Percentiles rank a stretch among this genome's conserved stretches.
phyloP scores from a whole-genome alignment of 1,140 invertebrate genomes.

The Octopus bimaculoides region DNA sequence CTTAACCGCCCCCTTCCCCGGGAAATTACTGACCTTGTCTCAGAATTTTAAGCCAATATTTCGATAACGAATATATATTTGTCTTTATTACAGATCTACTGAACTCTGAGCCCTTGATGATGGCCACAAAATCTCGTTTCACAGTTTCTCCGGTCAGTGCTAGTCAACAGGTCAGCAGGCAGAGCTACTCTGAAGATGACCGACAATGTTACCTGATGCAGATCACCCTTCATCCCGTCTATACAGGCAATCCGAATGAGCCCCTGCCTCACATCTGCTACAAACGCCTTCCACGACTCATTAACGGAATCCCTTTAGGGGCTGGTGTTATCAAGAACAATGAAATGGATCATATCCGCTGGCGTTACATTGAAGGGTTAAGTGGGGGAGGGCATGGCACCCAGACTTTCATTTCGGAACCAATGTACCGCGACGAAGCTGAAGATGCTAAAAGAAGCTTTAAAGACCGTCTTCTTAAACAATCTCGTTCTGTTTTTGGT shows the following conservation, averaged over 20 bases:
- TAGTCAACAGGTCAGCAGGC: constrained; percentile 25
- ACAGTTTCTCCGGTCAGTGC: constrained; percentile 36
- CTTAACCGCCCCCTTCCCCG: background rate
- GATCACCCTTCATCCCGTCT: constrained; percentile 36
- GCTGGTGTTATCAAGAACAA: constrained; percentile 36
- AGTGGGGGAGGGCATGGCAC: constrained; percentile 17
- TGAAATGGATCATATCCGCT: constrained; percentile 34
- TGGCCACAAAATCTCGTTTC: constrained; percentile 30
- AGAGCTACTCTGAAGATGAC: constrained; percentile 31
- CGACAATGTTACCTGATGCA: constrained; percentile 40
- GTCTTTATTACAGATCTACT: background rate
- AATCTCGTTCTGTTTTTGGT: constrained; percentile 39
- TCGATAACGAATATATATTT: background rate
- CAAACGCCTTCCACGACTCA: constrained; percentile 39
- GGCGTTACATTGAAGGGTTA: constrained; percentile 41
- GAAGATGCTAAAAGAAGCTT: constrained; percentile 33
- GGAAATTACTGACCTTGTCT: background rate
- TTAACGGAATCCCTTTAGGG: constrained; percentile 46
- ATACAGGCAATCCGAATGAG: constrained; percentile 34
- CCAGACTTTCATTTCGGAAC: constrained; percentile 40
- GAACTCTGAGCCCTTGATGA: background rate
- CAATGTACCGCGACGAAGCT: constrained; percentile 39
- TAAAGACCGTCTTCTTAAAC: constrained; percentile 35
- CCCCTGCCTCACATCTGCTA: constrained; percentile 34
- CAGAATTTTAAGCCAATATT: background rate